These are phyloP conservation scores for Terrapene triunguis DNA, from an alignment of 2,113 vertebrate genomes.

Conservation along the genomic window DNA sequence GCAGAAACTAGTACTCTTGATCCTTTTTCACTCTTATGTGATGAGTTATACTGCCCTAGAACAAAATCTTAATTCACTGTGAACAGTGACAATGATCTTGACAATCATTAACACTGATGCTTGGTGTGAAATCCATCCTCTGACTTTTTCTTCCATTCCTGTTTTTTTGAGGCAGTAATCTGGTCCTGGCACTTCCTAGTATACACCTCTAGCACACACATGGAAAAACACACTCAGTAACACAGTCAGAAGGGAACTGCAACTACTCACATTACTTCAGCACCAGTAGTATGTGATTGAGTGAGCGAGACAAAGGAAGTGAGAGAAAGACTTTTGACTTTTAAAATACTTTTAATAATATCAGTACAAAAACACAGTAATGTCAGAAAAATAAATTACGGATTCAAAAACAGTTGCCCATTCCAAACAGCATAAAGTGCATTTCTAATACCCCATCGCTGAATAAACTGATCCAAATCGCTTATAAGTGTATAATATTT, in stretches of 20 bases:
- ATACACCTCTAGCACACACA: neutral
- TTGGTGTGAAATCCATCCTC: slow-evolving; percentile 18
- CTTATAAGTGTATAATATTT: neutral
- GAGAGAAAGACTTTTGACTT: neutral
- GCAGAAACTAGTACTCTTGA: slow-evolving; percentile 31
- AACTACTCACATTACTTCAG: neutral
- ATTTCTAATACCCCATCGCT: neutral
- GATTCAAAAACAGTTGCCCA: too few relatives aligned
- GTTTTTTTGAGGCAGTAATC: neutral
- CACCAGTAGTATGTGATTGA: fast-evolving
- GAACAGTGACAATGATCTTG: slow-evolving; percentile 19
- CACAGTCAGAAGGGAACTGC: fast-evolving
- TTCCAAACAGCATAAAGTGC: neutral
- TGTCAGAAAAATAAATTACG: neutral
- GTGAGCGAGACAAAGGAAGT: neutral
- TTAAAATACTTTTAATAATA: neutral
- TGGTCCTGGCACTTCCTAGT: neutral
- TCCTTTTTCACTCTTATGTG: neutral
- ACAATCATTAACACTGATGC: slow-evolving; percentile 18
- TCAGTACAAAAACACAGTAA: neutral
- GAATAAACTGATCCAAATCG: neutral
- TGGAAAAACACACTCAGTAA: neutral
- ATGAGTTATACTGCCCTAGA: slow-evolving; percentile 23
- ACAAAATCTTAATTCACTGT: slow-evolving; percentile 48
- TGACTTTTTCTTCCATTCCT: neutral